Percentiles rank a stretch among this genome's conserved stretches.
Conservation (phyloP, 1,140 invertebrate species). For the Solenopsis fugax region DNA sequence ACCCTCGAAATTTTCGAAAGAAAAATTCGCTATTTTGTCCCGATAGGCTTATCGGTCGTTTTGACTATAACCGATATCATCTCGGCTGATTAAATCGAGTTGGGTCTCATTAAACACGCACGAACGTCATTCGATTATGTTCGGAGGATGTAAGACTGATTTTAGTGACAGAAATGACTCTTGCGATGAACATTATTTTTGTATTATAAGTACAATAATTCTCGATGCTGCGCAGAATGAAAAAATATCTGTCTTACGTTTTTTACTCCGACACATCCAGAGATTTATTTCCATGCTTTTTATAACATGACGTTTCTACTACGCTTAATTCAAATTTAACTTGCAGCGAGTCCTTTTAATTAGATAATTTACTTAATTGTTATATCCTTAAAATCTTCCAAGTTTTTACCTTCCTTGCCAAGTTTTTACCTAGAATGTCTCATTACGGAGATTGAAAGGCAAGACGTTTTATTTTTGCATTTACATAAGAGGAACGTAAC, state of each 20-base stretch:
- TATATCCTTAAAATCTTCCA: not conserved
- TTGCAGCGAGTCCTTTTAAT: not conserved
- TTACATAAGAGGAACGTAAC: not conserved
- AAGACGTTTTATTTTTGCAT: not conserved
- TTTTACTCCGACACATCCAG: not conserved
- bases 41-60: constrained; percentile 22
- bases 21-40: constrained; percentile 15
- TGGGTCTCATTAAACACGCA: not conserved
- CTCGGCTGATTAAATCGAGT: constrained; percentile 11
- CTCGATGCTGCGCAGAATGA: not conserved
- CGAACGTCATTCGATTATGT: not conserved
- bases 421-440: not conserved
- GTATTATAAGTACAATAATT: not conserved
- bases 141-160: not conserved
- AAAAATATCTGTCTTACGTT: not conserved
- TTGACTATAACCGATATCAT: not conserved
- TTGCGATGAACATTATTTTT: not conserved
- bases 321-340: not conserved
- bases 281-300: not conserved
- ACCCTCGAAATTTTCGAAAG: not conserved
- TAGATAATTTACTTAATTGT: constrained; percentile 11
- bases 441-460: constrained; percentile 23
- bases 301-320: not conserved
- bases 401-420: not conserved
- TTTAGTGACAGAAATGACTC: not conserved